These are phyloP conservation scores for Halcyon leucocephala DNA, from an alignment of 2,797 vertebrate species.

Conservation along the genomic window DNA sequence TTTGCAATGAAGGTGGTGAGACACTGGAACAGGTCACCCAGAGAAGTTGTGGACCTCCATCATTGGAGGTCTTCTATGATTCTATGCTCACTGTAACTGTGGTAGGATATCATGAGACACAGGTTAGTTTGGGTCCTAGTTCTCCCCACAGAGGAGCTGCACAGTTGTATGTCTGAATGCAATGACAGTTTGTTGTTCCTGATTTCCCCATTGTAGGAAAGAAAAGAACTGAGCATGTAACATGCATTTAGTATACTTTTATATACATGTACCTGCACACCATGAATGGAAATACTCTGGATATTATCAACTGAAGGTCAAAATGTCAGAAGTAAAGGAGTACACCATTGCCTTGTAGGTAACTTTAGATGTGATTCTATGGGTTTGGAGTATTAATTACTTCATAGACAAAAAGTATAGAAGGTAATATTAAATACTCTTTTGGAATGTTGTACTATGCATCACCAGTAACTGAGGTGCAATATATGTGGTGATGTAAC, in stretches of 20 bases:
- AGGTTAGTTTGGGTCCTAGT: background rate
- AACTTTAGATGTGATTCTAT: background rate
- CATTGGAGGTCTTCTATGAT: background rate
- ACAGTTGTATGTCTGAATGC: background rate
- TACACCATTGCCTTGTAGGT: background rate
- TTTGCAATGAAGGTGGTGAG: background rate
- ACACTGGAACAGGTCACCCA: background rate
- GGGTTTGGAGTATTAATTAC: background rate
- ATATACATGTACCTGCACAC: background rate
- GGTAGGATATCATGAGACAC: background rate
- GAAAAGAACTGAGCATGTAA: background rate
- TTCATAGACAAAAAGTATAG: background rate
- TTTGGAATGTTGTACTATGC: background rate
- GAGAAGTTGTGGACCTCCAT: background rate
- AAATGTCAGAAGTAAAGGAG: background rate
- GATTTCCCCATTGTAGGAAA: background rate
- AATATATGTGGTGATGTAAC: background rate
- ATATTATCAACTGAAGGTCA: background rate
- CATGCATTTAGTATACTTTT: background rate
- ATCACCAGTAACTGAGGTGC: background rate
- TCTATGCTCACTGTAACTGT: rapidly evolving
- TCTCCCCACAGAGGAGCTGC: background rate
- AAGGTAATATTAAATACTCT: background rate
- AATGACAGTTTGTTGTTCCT: background rate
- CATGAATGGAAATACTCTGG: background rate